phyloP scores from a whole-genome alignment of 2,888 invertebrate genomes.

The Cerceris rybyensis region DNA sequence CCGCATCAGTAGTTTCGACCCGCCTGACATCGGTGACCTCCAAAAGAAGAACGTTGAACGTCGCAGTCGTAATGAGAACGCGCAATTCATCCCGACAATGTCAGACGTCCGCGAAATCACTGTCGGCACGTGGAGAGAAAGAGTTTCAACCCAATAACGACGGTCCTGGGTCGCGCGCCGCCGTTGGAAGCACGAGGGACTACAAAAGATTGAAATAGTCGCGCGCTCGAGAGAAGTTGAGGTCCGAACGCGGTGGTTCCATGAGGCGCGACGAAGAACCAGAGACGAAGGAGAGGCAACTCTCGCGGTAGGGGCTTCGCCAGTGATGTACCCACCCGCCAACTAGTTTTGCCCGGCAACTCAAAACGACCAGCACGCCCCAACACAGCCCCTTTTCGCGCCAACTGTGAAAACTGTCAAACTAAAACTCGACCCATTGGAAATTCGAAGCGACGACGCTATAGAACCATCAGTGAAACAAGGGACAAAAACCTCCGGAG shows the following conservation, averaged over 20 bases:
- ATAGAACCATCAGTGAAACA: background rate
- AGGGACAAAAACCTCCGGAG: too few relatives aligned
- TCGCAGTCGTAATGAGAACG: too few relatives aligned
- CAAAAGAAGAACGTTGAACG: too few relatives aligned
- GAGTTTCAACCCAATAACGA: constrained; percentile 20
- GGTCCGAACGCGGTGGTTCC: constrained; percentile 41
- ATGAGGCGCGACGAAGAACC: constrained; percentile 55
- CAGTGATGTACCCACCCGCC: constrained; percentile 65
- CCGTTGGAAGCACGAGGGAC: constrained; percentile 44
- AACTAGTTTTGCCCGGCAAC: constrained; percentile 67
- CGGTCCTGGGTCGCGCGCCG: constrained; percentile 19
- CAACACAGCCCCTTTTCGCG: constrained; percentile 49
- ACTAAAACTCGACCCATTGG: background rate
- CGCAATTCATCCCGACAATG: constrained; percentile 1
- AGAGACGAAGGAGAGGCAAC: constrained; percentile 47
- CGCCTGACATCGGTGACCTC: too few relatives aligned
- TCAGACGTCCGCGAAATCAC: background rate
- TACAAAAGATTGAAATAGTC: constrained; percentile 77
- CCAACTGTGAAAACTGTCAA: constrained; percentile 37
- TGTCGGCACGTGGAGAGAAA: constrained; percentile 46
- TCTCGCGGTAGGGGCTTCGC: constrained; percentile 59
- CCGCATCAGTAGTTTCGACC: too few relatives aligned
- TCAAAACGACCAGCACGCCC: constrained; percentile 71
- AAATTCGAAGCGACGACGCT: background rate
- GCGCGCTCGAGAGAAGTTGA: constrained; percentile 30